Percentiles rank a stretch among this genome's conserved stretches.
Conservation (phyloP, 2,797 vertebrate species). For the Catharus ustulatus region DNA sequence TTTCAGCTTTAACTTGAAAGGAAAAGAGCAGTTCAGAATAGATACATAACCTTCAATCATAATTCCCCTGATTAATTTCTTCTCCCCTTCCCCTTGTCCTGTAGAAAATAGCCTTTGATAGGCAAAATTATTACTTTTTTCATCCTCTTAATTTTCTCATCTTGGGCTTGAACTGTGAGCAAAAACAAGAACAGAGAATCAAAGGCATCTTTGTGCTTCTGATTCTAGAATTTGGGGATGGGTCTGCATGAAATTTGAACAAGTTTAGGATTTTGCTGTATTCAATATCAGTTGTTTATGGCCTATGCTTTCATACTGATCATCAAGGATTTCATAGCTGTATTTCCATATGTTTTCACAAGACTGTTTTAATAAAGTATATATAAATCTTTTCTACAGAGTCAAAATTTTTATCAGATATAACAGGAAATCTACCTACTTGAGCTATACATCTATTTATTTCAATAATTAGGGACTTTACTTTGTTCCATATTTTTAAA, state of each 20-base stretch:
- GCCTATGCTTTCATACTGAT: not conserved
- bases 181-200: not conserved
- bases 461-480: not conserved
- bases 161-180: not conserved
- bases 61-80: not conserved
- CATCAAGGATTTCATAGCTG: not conserved
- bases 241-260: not conserved
- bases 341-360: not conserved
- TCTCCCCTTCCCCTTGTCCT: not conserved
- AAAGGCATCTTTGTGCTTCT: not conserved
- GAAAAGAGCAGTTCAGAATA: not conserved
- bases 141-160: not conserved
- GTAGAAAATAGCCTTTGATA: not conserved
- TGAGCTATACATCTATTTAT: not conserved
- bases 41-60: not conserved
- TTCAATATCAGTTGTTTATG: not conserved
- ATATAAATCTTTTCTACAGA: not conserved
- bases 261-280: not conserved
- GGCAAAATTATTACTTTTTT: not conserved
- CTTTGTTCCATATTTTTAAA: not conserved
- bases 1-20: not conserved
- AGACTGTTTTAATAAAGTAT: not conserved
- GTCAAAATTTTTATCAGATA: not conserved
- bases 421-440: not conserved
- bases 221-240: not conserved